These are phyloP conservation scores for Lucilia sericata DNA, from an alignment of 1,140 invertebrate genomes.

Conservation along the genomic window DNA sequence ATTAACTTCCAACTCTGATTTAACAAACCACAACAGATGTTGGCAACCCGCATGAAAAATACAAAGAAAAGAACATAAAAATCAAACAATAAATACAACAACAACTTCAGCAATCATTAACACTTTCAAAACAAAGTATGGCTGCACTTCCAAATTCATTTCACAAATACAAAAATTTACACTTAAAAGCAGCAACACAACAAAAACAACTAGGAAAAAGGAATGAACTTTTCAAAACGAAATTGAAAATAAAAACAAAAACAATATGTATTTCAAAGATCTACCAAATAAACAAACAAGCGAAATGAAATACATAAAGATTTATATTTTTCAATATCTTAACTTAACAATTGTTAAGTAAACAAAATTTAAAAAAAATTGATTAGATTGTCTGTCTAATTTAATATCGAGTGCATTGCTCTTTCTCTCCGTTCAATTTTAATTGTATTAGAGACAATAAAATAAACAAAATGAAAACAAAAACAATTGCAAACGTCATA, in stretches of 20 bases:
- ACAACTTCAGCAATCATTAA: not conserved
- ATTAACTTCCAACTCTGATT: not conserved
- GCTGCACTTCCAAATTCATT: not conserved
- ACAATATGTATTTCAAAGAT: not conserved
- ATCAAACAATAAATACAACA: not conserved
- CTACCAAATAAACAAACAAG: not conserved
- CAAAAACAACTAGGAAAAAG: not conserved
- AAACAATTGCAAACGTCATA: not conserved
- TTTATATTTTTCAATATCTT: not conserved
- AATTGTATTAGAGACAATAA: not conserved
- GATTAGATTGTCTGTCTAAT: not conserved
- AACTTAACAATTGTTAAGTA: not conserved
- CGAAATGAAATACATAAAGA: not conserved
- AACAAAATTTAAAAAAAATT: not conserved
- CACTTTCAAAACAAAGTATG: not conserved
- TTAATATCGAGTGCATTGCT: not conserved
- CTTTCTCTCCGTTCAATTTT: not conserved
- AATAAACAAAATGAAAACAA: not conserved
- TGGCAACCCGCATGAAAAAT: slow-evolving; percentile 15
- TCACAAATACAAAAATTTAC: not conserved
- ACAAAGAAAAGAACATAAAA: not conserved
- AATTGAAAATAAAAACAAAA: not conserved
- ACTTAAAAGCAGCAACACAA: not conserved
- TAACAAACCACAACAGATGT: not conserved
- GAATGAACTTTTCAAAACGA: slow-evolving; percentile 3